Evolutionary conservation across 2,888 invertebrate species (phyloP).

Genomic region (Lysandra coridon): DNA sequence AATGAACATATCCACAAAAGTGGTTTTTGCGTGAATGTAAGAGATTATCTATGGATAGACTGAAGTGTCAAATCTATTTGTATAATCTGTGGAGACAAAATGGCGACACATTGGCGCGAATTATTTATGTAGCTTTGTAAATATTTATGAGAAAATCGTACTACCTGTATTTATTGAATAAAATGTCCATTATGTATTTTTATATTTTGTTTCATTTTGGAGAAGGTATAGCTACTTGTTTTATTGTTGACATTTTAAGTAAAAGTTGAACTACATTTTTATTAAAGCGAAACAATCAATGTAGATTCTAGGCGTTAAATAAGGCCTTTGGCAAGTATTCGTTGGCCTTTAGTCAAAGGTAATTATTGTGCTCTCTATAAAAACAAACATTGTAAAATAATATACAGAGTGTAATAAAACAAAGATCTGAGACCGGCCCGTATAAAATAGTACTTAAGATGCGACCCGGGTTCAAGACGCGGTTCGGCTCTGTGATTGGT

Average conservation of each 20-base stretch:
- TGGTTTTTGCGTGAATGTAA: neutral
- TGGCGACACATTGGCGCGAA: neutral
- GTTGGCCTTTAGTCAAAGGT: no score
- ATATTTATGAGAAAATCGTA: slow-evolving; percentile 64
- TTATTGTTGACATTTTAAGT: neutral
- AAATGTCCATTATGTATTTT: slow-evolving; percentile 70
- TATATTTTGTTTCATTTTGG: slow-evolving; percentile 46
- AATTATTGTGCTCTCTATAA: no score
- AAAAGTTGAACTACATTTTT: neutral
- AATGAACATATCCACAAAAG: neutral
- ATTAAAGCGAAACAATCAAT: no score
- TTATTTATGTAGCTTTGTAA: slow-evolving; percentile 62
- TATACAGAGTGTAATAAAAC: no score
- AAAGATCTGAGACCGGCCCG: no score
- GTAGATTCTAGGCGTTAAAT: no score
- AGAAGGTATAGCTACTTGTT: neutral
- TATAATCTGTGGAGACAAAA: neutral
- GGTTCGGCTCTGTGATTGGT: no score
- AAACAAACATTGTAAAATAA: no score
- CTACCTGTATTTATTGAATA: slow-evolving; percentile 72
- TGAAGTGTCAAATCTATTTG: slow-evolving; percentile 16
- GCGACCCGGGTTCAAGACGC: no score
- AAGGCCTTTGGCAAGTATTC: no score
- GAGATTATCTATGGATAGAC: slow-evolving; percentile 36
- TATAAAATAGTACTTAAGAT: no score